Evolutionary conservation across 2,888 invertebrate genomes (phyloP), one percentile per base, ranked within the genome.

Genomic region (Terebella lapidaria): DNA sequence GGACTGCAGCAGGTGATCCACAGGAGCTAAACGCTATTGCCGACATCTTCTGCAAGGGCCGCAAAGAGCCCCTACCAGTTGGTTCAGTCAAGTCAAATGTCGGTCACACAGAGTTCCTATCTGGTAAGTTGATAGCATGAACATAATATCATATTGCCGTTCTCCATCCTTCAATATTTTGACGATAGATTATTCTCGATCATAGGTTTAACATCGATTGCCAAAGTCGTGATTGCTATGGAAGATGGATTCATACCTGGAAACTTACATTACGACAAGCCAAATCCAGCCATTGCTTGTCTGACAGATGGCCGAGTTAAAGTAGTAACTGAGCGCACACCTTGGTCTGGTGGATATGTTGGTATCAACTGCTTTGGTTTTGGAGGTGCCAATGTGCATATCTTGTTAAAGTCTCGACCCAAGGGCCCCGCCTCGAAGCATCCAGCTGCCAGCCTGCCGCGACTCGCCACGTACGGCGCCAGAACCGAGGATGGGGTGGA

Each of bases 71-170:
- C 3, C 84, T 99, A 52, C 82, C 94, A 51, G 87, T 99, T 73
- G 97, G 97, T 22, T 95, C 96, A 0, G 92, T 96, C 0, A 99
- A 99, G 81, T 94, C 94, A 24, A 99, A 97, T 82, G 95, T 97
- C 94, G 97, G 97, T 1, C 97, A 99, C 80, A 89, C 95, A 2
- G 97, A 99, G 82, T 92, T 95, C 25, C 83, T 83, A 10, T 83
- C 83, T 55, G 84, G 83, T 73, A 70, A 70, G n/a, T 15, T n/a
- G n/a, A 15, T 35, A n/a, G n/a, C n/a, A n/a, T n/a, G n/a, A n/a
- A n/a, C n/a, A n/a, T n/a, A n/a, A n/a, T n/a, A n/a, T n/a, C n/a
- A n/a, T n/a, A n/a, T n/a, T n/a, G n/a, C n/a, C n/a, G n/a, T n/a
- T n/a, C n/a, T n/a, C n/a, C n/a, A n/a, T n/a, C n/a, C n/a, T n/a